Base-by-base conservation (phyloP, 2,797 vertebrate genomes). In the Hemitrygon akajei region DNA sequence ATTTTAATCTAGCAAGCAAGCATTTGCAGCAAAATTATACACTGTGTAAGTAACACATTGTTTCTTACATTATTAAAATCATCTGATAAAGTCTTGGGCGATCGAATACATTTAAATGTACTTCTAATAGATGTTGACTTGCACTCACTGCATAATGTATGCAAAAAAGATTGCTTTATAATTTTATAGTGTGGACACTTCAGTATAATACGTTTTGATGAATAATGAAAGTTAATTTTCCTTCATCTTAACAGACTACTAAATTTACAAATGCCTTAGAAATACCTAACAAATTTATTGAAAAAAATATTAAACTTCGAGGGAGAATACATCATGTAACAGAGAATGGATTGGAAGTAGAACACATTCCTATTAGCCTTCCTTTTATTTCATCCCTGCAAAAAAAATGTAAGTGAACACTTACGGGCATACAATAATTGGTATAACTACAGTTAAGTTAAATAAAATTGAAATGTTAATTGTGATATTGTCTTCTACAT, bases 301-400 rank as follows among this genome's bases (percentile, higher is more conserved):
- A 98, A 95, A 97, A 94, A 94, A 98, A 97, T 47, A 96, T 99
- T 95, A 98, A 98, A 94, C 95, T 99, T 75, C 96, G 97, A 89
- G 98, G 98, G 94, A 97, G 96, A 94, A 95, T 99, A 71, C 96
- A 94, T 86, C 96, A 89, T 1, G 18, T 99, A 94, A 98, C 97
- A 0, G 97, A 98, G 93, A 95, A 95, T 87, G 97, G 97, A 63
- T 96, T 99, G 25, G 96, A 98, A 96, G 97, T 99, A 94, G 98
- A 99, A 93, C 98, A 99, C 93, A 14, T 99, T 94, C 98, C 98
- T 0, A 98, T 99, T 94, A 95, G 95, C 94, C 37, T 98, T 94
- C 98, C 98, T 14, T 30, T 98, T 82, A 30, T 98, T 94, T 96
- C 98, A 34, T 94, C 95, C 0, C 95, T 98, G 30, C 96, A 97